A percentile compares a stretch with the other conserved stretches of the same genome.
Evolutionary conservation across 2,888 invertebrate genomes (phyloP).

Genomic region (Dasysyrphus albostriatus): DNA sequence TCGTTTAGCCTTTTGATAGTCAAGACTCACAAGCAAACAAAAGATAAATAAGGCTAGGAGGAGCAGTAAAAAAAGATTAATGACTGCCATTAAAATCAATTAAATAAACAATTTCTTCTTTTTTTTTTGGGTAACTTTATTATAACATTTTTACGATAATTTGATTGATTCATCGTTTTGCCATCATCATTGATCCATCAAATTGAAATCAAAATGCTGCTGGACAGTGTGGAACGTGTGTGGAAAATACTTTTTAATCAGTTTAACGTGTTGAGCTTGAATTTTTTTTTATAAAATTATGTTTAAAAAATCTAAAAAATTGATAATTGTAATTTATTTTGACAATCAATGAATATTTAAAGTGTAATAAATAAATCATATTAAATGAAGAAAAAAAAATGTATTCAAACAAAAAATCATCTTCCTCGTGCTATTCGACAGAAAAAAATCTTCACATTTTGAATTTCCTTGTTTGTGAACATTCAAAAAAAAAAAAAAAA

Average conservation of each 20-base stretch:
- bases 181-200: constrained; percentile 52
- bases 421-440: constrained; percentile 1
- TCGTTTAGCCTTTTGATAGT: constrained; percentile 5
- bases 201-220: constrained; percentile 7
- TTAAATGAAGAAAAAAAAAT: constrained; percentile 18
- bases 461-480: constrained; percentile 43
- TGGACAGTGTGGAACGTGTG: constrained; percentile 4
- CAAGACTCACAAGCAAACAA: constrained; percentile 49
- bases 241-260: constrained; percentile 20
- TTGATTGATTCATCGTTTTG: constrained; percentile 66
- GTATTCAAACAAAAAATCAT: background rate
- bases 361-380: constrained; percentile 35
- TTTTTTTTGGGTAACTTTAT: constrained; percentile 35
- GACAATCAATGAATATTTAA: constrained; percentile 62
- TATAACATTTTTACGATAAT: constrained; percentile 73
- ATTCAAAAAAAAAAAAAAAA: background rate
- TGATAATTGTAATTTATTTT: constrained; percentile 53
- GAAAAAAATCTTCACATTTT: constrained; percentile 3
- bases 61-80: constrained; percentile 77
- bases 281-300: constrained; percentile 15
- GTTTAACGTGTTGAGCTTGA: constrained; percentile 54
- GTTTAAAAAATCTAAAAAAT: constrained; percentile 48
- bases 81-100: constrained; percentile 78
- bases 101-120: constrained; percentile 78
- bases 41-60: constrained; percentile 47